Evolutionary conservation across 2,113 vertebrate species (phyloP).

Genomic region (Neofelis nebulosa): DNA sequence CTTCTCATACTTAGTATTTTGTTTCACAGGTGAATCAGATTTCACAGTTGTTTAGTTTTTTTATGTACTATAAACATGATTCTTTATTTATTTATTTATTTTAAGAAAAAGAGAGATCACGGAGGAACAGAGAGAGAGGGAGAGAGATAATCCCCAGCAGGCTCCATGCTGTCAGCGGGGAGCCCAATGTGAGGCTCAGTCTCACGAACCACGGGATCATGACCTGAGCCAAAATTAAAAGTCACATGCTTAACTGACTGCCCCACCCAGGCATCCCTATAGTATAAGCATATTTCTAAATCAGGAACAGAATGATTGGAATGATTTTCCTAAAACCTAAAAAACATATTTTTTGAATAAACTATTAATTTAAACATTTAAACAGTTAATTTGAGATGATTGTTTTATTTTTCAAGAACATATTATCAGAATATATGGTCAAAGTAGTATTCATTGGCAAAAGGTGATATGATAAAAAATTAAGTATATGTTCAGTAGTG

Average conservation of each 20-base stretch:
- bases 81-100: neutral
- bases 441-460: neutral
- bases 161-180: too few relatives aligned
- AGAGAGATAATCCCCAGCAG: too few relatives aligned
- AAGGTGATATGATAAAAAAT: neutral
- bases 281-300: neutral
- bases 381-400: neutral
- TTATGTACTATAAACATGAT: neutral
- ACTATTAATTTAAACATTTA: neutral
- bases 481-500: neutral
- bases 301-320: neutral
- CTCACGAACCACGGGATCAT: too few relatives aligned
- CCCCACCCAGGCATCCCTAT: neutral
- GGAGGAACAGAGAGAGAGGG: too few relatives aligned
- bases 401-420: neutral
- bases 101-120: too few relatives aligned
- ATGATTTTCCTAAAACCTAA: neutral
- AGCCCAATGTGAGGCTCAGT: too few relatives aligned
- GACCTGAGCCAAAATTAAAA: too few relatives aligned
- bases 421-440: neutral
- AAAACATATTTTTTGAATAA: neutral
- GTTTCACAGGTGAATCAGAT: neutral
- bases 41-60: neutral
- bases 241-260: too few relatives aligned
- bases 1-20: neutral